Conservation (phyloP, 2,113 vertebrate species). For the Platanista minor region DNA sequence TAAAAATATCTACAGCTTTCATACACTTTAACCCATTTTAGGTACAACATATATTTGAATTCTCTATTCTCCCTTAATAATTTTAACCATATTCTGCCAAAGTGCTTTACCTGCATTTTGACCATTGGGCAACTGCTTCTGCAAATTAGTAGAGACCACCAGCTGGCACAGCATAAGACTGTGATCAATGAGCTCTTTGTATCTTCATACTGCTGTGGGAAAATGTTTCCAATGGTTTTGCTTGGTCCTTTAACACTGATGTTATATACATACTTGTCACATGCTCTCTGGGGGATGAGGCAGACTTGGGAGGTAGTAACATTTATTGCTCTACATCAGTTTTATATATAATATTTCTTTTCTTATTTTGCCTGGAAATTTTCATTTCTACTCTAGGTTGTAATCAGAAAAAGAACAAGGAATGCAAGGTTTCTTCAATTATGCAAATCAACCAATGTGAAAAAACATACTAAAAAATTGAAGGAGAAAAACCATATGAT, state of each 20-base stretch:
- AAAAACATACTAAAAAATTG: too few relatives aligned
- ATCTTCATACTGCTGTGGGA: not conserved
- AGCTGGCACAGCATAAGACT: not conserved
- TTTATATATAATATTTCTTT: not conserved
- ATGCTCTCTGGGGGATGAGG: not conserved
- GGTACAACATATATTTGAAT: not conserved
- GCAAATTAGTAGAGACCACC: not conserved
- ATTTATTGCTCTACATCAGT: not conserved
- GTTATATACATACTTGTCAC: not conserved
- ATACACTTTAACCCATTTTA: not conserved
- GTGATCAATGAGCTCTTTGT: not conserved
- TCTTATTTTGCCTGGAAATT: not conserved
- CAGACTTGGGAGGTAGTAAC: not conserved
- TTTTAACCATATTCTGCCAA: not conserved
- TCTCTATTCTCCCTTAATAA: not conserved
- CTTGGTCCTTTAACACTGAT: not conserved
- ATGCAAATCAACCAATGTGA: too few relatives aligned
- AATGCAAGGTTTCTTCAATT: too few relatives aligned
- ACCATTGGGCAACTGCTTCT: not conserved
- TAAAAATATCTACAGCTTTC: not conserved
- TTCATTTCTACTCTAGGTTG: not conserved
- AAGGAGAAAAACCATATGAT: too few relatives aligned
- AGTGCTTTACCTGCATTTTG: conserved; percentile 6
- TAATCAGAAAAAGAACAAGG: not conserved
- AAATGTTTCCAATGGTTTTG: not conserved